These are phyloP conservation scores for Reinhardtius hippoglossoides DNA, from an alignment of 2,113 vertebrate genomes.

Conservation along the genomic window DNA sequence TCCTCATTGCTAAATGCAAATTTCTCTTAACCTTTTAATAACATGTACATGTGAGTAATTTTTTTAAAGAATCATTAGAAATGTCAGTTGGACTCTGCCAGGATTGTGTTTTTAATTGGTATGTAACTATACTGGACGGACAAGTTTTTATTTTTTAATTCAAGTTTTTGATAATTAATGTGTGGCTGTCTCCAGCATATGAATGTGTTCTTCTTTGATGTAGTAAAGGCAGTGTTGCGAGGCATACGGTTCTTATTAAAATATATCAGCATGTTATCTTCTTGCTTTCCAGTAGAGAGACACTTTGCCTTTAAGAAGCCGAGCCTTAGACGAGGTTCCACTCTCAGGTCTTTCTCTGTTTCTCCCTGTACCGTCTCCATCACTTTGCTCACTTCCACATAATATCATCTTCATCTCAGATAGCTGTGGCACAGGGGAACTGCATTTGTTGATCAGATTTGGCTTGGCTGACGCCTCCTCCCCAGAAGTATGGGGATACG, in stretches of 20 bases:
- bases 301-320: slow-evolving; percentile 66
- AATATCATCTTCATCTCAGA: slow-evolving; percentile 99
- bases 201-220: slow-evolving; percentile 64
- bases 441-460: slow-evolving; percentile 99
- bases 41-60: slow-evolving; percentile 62
- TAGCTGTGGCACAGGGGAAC: slow-evolving; percentile 92
- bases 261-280: slow-evolving; percentile 42
- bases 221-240: slow-evolving; percentile 47
- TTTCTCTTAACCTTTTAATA: slow-evolving; percentile 73
- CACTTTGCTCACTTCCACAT: slow-evolving; percentile 93
- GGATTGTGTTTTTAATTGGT: slow-evolving; percentile 72
- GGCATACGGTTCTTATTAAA: slow-evolving; percentile 53
- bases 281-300: slow-evolving; percentile 62
- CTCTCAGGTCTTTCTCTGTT: slow-evolving; percentile 72
- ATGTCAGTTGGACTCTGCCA: slow-evolving; percentile 52
- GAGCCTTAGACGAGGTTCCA: slow-evolving; percentile 83
- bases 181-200: slow-evolving; percentile 54
- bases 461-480: slow-evolving; percentile 90
- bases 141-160: slow-evolving; percentile 54
- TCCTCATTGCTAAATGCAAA: slow-evolving; percentile 71
- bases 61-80: slow-evolving; percentile 57
- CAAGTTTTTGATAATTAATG: slow-evolving; percentile 72
- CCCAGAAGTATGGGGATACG: slow-evolving; percentile 88
- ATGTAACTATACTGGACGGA: slow-evolving; percentile 53
- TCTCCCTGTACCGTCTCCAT: slow-evolving; percentile 85